phyloP scores from a whole-genome alignment of 2,113 vertebrate species.

The Thamnaconus septentrionalis region DNA sequence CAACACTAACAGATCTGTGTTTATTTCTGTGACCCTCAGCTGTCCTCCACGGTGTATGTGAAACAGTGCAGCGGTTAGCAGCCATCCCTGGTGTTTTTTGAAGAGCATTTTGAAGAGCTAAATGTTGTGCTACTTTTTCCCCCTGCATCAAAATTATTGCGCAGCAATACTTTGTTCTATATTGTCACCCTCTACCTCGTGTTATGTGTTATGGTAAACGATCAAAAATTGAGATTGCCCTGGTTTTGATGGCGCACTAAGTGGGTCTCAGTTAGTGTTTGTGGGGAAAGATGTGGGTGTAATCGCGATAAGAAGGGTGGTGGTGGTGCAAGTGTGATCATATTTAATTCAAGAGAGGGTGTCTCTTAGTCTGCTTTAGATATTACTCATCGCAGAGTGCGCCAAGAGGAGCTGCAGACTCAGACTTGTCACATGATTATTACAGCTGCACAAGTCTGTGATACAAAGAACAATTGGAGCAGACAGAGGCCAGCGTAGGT shows the following conservation, averaged over 20 bases:
- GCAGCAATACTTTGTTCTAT: slow-evolving; percentile 1
- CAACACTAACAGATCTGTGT: too few relatives aligned
- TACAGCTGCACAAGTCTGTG: not conserved
- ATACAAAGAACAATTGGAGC: not conserved
- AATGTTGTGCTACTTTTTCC: too few relatives aligned
- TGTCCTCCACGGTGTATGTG: too few relatives aligned
- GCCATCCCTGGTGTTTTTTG: too few relatives aligned
- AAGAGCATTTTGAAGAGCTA: too few relatives aligned
- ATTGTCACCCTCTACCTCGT: slow-evolving; percentile 3
- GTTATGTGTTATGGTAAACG: slow-evolving; percentile 8
- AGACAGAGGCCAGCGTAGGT: too few relatives aligned
- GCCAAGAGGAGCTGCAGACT: not conserved
- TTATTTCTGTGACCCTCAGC: too few relatives aligned
- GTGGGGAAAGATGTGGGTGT: not conserved
- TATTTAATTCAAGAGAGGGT: slow-evolving; percentile 3
- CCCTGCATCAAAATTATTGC: too few relatives aligned
- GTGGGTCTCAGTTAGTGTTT: not conserved
- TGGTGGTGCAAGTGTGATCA: not conserved
- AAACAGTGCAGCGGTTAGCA: too few relatives aligned
- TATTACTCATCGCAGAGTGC: not conserved
- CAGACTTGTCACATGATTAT: not conserved
- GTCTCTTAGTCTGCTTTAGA: not conserved
- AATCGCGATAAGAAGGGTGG: too few relatives aligned
- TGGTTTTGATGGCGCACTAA: slow-evolving; percentile 21
- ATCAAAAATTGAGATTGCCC: slow-evolving; percentile 27